Base-by-base conservation (phyloP, 2,113 vertebrate genomes). In the Melanotaenia duboulayi region DNA sequence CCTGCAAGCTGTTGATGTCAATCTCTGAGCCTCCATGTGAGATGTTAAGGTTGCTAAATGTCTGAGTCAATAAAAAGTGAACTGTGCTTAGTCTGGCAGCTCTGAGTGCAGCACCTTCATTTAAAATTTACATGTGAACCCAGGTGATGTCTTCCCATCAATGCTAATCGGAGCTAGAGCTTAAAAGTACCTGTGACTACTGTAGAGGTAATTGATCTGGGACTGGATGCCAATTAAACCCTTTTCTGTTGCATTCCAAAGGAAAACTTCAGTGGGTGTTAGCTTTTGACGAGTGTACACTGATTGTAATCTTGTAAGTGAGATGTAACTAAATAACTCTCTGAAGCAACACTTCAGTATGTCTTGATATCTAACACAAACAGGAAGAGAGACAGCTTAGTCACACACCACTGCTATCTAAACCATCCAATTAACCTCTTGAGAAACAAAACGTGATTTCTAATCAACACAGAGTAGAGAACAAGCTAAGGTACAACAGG, bases 371-470 rank as follows among this genome's bases (percentile, higher is more conserved):
- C 77, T 81, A 46, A 55, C 46, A 50, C 46, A 65, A 83, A 74
- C 66, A 78, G 25, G 14, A 55, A 39, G 58, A 56, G 58, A 56
- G 48, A 50, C n/a, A 35, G 46, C 10, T 20, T 65, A 57, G 60
- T 48, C 46, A 61, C 52, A 50, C 67, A 79, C 73, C 52, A 71
- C 80, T 62, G 71, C 44, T 39, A 67, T 62, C 42, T 22, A 24
- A 60, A 68, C 40, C 52, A 67, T 65, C 73, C 76, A 84, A 87
- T 90, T 76, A 85, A 87, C 87, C 79, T 88, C 58, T 52, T 65
- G 35, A 55, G 78, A 84, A 82, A 88, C 70, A 90, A 88, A 67
- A 28, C 49, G 42, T 70, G 40, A 28, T 54, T 56, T 62, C 66
- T 87, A 82, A 83, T 90, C 68, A 74, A 73, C 82, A 65, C 46